Conservation (phyloP, 2,113 vertebrate species). For the Boleophthalmus pectinirostris region DNA sequence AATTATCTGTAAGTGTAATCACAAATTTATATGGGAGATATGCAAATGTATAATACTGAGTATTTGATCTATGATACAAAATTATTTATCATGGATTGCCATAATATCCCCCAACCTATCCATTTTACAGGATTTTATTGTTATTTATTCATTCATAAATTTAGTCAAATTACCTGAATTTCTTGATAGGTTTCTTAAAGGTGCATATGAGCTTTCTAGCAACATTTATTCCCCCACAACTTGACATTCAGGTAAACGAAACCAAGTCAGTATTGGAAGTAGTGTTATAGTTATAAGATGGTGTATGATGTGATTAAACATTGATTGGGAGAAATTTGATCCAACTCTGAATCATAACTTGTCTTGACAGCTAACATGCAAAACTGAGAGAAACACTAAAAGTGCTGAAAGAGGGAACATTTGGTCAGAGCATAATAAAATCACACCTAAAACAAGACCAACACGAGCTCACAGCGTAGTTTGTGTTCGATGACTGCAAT, state of each 20-base stretch:
- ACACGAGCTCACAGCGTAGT: not conserved
- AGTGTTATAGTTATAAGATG: not conserved
- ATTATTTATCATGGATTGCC: too few species aligned
- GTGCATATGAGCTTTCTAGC: not conserved
- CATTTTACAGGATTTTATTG: not conserved
- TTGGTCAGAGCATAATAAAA: constrained; percentile 8
- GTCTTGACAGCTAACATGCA: not conserved
- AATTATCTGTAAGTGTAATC: not conserved
- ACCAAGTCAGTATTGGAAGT: not conserved
- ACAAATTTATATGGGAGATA: too few species aligned
- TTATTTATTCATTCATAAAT: not conserved
- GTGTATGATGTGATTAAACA: not conserved
- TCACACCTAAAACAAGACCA: constrained; percentile 10
- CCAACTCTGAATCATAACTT: not conserved
- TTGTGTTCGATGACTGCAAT: not conserved
- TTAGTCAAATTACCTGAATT: not conserved
- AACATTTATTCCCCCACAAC: not conserved
- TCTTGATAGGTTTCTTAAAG: not conserved
- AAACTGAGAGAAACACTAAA: not conserved
- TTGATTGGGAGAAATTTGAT: not conserved
- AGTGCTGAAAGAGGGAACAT: constrained; percentile 3
- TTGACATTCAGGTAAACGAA: not conserved
- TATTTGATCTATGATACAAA: too few species aligned
- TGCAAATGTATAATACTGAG: too few species aligned
- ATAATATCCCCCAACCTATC: too few species aligned